Evolutionary conservation across 1,140 invertebrate species (phyloP).

Genomic region (Lucilia cuprina): DNA sequence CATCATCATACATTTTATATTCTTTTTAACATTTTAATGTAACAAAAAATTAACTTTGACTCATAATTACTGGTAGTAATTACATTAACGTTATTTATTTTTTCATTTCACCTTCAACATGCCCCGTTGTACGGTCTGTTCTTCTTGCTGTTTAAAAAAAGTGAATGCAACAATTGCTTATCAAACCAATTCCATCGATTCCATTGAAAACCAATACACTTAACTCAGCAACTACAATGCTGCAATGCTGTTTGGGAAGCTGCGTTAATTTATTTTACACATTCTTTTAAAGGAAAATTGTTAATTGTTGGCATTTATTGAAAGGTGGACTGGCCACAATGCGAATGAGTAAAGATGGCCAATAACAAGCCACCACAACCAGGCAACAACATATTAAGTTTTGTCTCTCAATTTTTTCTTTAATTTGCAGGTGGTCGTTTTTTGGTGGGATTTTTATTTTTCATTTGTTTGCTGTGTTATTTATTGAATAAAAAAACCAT

Average conservation of each 20-base stretch:
- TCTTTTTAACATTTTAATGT: constrained; percentile 13
- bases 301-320: neutral
- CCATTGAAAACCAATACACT: neutral
- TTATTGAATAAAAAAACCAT: neutral
- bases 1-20: neutral
- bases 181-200: neutral
- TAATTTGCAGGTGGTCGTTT: neutral
- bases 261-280: neutral
- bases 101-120: neutral
- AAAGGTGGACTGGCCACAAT: neutral
- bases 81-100: neutral
- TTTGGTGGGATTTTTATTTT: neutral
- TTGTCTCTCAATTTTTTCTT: neutral
- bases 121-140: neutral
- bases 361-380: neutral
- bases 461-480: neutral
- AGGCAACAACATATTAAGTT: neutral
- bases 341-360: neutral
- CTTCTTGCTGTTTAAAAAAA: neutral
- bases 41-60: constrained; percentile 4
- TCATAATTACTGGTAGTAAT: constrained; percentile 15
- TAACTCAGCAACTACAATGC: neutral
- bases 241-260: neutral
- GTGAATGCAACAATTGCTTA: constrained; percentile 1
- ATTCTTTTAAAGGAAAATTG: neutral